Base-by-base conservation (phyloP, 1,140 invertebrate genomes). In the Marisa cornuarietis region DNA sequence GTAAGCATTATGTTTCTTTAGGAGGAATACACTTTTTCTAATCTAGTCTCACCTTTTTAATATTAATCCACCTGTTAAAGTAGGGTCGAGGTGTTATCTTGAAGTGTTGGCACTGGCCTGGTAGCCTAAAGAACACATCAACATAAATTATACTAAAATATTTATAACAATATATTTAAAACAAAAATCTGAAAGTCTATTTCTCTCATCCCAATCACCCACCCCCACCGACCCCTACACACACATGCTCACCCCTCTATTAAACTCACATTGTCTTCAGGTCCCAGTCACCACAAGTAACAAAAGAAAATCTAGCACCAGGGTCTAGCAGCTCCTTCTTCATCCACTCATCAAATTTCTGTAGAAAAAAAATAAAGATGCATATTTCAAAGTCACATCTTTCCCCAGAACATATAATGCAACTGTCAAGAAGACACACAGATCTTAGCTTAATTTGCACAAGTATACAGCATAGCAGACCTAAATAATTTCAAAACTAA, bases 201-300 rank as follows among this genome's bases (percentile, higher is more conserved):
- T 42, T 42, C 31, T 42, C 31, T 42, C 31, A 4, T 42, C 31
- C 31, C n/a, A 31, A 69, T 54, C 16, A 20, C 68, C 61, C 42
- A 2, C 22, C 18, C 13, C 24, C 24, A 49, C 22, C 16, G 42
- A 58, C 62, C 18, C 69, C 20, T 52, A 20, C 31, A 42, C 31
- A 42, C 31, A 42, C 31, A 42, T 42, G 31, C 51, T 54, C 20
- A 42, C 18, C 14, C 63, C 58, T n/a, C 68, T n/a, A 61, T n/a
- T 31, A 51, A 71, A 83, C 87, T 89, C 87, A 92, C 93, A 94
- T 93, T 0, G 89, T 89, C 81, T 91, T 92, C 16, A 94, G 87
- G 87, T 94, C 94, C 93, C 94, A 94, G 87, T 94, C 93, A 22
- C 94, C 94, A 86, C 92, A 94, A 0, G 93, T 94, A 7, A 94